Base-by-base conservation (phyloP, 2,888 invertebrate genomes). In the Aquatica leii region DNA sequence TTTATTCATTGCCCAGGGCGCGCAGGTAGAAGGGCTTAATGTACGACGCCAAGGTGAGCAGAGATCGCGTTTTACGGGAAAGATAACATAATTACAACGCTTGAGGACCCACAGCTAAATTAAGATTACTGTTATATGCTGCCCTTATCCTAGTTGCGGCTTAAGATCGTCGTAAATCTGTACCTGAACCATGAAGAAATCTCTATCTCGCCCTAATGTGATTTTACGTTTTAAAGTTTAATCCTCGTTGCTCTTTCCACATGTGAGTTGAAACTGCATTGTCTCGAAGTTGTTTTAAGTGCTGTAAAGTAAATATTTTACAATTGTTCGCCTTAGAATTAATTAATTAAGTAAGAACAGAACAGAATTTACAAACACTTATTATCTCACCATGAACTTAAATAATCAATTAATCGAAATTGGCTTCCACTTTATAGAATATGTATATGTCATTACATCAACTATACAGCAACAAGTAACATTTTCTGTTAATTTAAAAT, bases 41-140 rank as follows among this genome's bases (percentile, higher is more conserved):
- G 74, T 75, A 76, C 74, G 76, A 74, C 71, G 72, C 51, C 71
- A 76, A 77, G 77, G 77, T 77, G 76, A 76, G 73, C 71, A 67
- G 68, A 74, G 74, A 74, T 74, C 74, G 71, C 69, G 72, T 70
- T 69, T 71, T 70, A 69, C 72, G 72, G 70, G 69, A 62, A 69
- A 78, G 78, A 78, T 78, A 78, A 78, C 76, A 73, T 78, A 78
- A 78, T 78, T 77, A 77, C 76, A 68, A 69, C 71, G 75, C 73
- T 74, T 66, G 70, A 72, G 70, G 71, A 72, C 74, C 73, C 74
- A 70, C 73, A 71, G 74, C 73, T 76, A 74, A 77, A 77, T 77
- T 75, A 75, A 75, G 75, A 75, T 74, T 72, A 74, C 74, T 72
- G 73, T 76, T 74, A 75, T 74, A 71, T 72, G 69, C 68, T 67